A percentile compares a stretch with the other conserved stretches of the same genome.
phyloP scores from a whole-genome alignment of 1,140 invertebrate genomes.

The Parapsyche elsis region DNA sequence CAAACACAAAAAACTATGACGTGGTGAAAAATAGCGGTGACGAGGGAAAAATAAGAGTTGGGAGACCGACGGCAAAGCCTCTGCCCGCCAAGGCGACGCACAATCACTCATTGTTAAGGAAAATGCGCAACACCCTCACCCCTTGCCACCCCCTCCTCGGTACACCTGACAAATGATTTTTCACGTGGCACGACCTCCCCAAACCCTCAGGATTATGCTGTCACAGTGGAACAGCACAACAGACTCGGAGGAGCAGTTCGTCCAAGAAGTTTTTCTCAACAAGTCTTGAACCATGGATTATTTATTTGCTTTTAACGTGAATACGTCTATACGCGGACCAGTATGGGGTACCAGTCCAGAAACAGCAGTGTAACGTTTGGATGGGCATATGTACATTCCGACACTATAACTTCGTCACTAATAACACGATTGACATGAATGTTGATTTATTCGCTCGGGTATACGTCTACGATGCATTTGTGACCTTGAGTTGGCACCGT shows the following conservation, averaged over 20 bases:
- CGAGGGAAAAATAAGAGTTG: conserved; percentile 33
- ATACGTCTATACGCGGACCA: no score
- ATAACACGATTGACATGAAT: no score
- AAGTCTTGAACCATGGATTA: no score
- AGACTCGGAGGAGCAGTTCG: neutral
- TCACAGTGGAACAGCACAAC: neutral
- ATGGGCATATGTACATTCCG: no score
- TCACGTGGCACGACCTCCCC: conserved; percentile 22
- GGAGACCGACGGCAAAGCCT: neutral
- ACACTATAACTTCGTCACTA: no score
- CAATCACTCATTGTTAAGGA: conserved; percentile 53
- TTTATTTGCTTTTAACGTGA: no score
- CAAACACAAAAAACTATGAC: conserved; percentile 40
- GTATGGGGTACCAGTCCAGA: no score
- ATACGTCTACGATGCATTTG: no score
- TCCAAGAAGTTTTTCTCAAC: no score
- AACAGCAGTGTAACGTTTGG: no score
- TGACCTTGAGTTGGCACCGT: no score
- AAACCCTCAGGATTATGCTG: conserved; percentile 36
- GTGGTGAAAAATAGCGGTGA: conserved; percentile 38
- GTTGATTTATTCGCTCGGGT: no score
- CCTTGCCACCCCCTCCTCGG: neutral
- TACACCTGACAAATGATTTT: conserved; percentile 50
- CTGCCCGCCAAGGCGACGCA: conserved; percentile 20
- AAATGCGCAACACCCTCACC: conserved; percentile 32